These are phyloP conservation scores for Timandra comae DNA, from an alignment of 2,888 invertebrate genomes.

Conservation along the genomic window DNA sequence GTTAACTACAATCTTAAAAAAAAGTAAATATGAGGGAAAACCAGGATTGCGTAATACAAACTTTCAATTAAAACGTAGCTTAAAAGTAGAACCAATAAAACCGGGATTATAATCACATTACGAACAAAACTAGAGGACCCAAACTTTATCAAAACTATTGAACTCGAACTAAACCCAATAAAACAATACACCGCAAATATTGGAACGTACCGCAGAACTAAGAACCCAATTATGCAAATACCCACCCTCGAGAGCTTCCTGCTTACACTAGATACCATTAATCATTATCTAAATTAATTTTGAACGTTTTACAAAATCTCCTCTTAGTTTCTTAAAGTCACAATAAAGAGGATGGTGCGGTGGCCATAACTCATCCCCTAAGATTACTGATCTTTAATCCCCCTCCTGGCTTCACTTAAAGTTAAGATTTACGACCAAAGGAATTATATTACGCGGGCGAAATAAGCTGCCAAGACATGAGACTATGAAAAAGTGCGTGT, in stretches of 20 bases:
- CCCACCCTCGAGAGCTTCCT: slow-evolving; percentile 40
- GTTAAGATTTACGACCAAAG: slow-evolving; percentile 83
- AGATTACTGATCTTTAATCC: slow-evolving; percentile 87
- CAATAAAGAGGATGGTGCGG: slow-evolving; percentile 70
- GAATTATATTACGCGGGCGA: slow-evolving; percentile 80
- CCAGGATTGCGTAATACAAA: no score
- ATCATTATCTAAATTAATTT: slow-evolving; percentile 78
- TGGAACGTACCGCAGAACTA: slow-evolving; percentile 30
- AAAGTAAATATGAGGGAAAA: no score
- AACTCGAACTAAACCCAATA: slow-evolving; percentile 25
- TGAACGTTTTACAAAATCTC: slow-evolving; percentile 73
- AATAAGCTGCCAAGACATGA: slow-evolving; percentile 47
- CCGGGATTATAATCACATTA: no score
- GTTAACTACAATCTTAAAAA: no score
- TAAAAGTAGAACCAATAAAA: no score
- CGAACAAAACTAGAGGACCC: no score
- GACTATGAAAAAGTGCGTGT: slow-evolving; percentile 60
- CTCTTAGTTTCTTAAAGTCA: slow-evolving; percentile 76
- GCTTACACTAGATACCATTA: slow-evolving; percentile 63
- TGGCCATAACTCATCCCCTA: slow-evolving; percentile 83
- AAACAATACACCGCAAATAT: slow-evolving; percentile 24
- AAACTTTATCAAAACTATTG: slow-evolving; percentile 18
- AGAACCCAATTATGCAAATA: slow-evolving; percentile 66
- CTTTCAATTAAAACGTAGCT: no score
- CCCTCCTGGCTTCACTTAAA: slow-evolving; percentile 80